Base-by-base conservation (phyloP, 2,888 invertebrate genomes). In the Sinodicranocentrus sp. region DNA sequence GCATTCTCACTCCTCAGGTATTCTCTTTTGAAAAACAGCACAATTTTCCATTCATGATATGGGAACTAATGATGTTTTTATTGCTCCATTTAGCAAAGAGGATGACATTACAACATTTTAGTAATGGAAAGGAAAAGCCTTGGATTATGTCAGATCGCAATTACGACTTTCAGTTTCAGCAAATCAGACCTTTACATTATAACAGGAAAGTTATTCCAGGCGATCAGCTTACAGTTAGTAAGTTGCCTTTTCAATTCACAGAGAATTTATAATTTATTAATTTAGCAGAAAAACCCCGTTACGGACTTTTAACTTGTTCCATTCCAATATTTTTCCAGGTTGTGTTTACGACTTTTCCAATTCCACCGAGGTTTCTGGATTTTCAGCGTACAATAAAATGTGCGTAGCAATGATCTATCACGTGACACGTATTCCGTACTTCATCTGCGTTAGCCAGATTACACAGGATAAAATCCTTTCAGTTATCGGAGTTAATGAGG, bases 1-100 rank as follows among this genome's bases (percentile, higher is more conserved):
- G 3, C 82, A 82, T 44, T 59, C 82, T 17, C 73, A 82, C 25
- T 59, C 57, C 15, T 43, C 67, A 57, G 82, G 82, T 75, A 57
- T 59, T 71, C 25, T 13, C 8, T 39, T 39, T 48, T 48, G 23
- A 26, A 28, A n/a, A 48, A 44, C 65, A 80, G 26, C 44, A 44
- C 23, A 26, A 33, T 63, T 54, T 80, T 59, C 25, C 61, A 10
- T 17, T 17, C 13, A 48, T 48, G 15, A 10, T 48, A 48, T 15
- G 48, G 15, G 5, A 5, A 10, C 5, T 17, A 15, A n/a, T 48
- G 48, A 13, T 17, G 48, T 10, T 15, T 21, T 57, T 57, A 3
- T 21, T 21, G 57, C 3, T 3, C 6, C 23, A 10, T 21, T 57
- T 21, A 82, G 82, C 65, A 57, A 33, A 28, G 33, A 82, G 68